These are phyloP conservation scores for Varanus salvator DNA, from an alignment of 2,113 vertebrate species.

Conservation along the genomic window DNA sequence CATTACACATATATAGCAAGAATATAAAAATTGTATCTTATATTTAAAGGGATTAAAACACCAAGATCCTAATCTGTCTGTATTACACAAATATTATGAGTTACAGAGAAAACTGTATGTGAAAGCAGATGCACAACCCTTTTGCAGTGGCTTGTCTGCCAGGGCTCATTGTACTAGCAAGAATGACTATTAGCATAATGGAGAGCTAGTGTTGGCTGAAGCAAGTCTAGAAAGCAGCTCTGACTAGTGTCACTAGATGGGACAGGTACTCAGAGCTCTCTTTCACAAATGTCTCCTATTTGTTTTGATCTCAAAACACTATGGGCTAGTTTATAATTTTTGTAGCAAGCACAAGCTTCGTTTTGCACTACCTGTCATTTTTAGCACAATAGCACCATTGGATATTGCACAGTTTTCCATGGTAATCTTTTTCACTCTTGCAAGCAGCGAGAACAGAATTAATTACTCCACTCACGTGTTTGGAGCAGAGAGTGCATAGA, in stretches of 20 bases:
- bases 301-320: too few species aligned
- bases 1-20: conserved; percentile 12
- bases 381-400: too few species aligned
- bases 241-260: too few species aligned
- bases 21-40: background rate
- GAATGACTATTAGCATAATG: too few species aligned
- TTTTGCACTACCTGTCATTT: too few species aligned
- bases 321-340: too few species aligned
- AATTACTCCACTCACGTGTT: background rate
- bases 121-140: background rate
- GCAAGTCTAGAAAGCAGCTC: too few species aligned
- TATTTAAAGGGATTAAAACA: background rate
- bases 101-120: background rate
- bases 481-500: background rate
- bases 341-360: too few species aligned
- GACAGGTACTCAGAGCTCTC: too few species aligned
- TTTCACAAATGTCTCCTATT: too few species aligned
- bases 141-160: background rate
- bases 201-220: too few species aligned
- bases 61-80: background rate
- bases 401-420: background rate
- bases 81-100: background rate
- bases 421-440: background rate
- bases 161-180: too few species aligned
- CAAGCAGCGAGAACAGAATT: background rate